Base-by-base conservation (phyloP, 2,113 vertebrate genomes). In the Larimichthys crocea region DNA sequence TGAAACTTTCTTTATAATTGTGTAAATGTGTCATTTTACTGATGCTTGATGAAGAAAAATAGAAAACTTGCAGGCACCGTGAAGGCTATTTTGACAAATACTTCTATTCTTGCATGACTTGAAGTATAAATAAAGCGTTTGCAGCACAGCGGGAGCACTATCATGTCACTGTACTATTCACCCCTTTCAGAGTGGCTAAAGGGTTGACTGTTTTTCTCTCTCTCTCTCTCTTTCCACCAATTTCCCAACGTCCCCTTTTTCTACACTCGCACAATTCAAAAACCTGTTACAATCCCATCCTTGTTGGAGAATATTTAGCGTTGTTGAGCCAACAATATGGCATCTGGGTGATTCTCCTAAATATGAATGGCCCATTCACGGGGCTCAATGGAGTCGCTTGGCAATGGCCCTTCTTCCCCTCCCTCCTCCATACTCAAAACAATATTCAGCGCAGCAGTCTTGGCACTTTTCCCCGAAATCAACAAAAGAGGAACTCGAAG, bases 321-420 rank as follows among this genome's bases (percentile, higher is more conserved):
- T 90, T 92, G 91, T 94, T 93, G 88, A 93, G 91, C 89, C 93
- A 93, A 94, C 94, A 94, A 93, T 93, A 92, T 91, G 94, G 93
- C 91, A 91, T 94, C 93, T 93, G 91, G 88, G 88, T 86, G 88
- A 94, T 91, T 93, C 90, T 93, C 79, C 88, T 86, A 94, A 93
- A 94, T 93, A 93, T 94, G 94, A 94, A 94, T 93, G 92, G 91
- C 83, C 93, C 91, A 94, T 94, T 94, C 92, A 94, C 84, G 16
- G 60, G 66, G 65, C 90, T 94, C 90, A 94, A 94, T 93, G 89
- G 91, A 87, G 86, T 86, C 83, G 86, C 90, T 93, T 93, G 92
- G 91, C 92, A 93, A 74, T 82, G 82, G 87, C 89, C 89, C 90
- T 52, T 67, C 75, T 70, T 79, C 82, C 86, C 88, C 88, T 71